A percentile compares a stretch with the other conserved stretches of the same genome.
phyloP scores from a whole-genome alignment of 2,113 vertebrate genomes.

The Oplegnathus fasciatus region DNA sequence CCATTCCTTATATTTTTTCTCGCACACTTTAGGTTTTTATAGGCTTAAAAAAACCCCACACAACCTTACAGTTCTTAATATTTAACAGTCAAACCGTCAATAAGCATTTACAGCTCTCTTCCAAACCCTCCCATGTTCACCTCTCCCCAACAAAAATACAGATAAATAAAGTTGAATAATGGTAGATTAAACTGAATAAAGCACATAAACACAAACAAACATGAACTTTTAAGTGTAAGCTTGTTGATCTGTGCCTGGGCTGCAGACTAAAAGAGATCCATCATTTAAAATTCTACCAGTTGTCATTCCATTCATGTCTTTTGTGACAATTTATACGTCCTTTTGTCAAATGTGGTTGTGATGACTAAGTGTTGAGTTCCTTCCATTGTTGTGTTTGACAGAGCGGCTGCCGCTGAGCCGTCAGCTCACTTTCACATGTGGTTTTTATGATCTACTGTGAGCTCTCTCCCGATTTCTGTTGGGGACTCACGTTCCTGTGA shows the following conservation, averaged over 20 bases:
- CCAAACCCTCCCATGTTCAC: neutral
- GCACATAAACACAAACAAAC: neutral
- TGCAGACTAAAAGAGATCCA: neutral
- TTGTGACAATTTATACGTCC: neutral
- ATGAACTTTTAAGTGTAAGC: neutral
- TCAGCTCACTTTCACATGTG: constrained; percentile 51
- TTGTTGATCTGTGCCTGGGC: constrained; percentile 2
- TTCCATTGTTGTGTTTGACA: constrained; percentile 41
- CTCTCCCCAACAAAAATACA: neutral
- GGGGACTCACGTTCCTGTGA: constrained; percentile 1
- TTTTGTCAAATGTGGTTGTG: constrained; percentile 14
- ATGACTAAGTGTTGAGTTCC: constrained; percentile 39
- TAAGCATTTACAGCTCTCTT: neutral
- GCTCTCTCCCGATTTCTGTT: constrained; percentile 1
- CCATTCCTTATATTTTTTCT: no score
- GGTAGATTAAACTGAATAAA: neutral
- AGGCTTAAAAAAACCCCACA: no score
- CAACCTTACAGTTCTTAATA: no score
- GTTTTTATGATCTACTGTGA: constrained; percentile 37
- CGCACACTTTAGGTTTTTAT: no score
- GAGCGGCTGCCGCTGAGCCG: constrained; percentile 41
- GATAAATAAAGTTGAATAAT: neutral
- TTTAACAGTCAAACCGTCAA: no score
- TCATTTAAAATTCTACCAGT: constrained; percentile 9
- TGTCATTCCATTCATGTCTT: constrained; percentile 17